Evolutionary conservation across 2,113 vertebrate species (phyloP), one percentile per base, ranked within the genome.

Genomic region (Condylura cristata): DNA sequence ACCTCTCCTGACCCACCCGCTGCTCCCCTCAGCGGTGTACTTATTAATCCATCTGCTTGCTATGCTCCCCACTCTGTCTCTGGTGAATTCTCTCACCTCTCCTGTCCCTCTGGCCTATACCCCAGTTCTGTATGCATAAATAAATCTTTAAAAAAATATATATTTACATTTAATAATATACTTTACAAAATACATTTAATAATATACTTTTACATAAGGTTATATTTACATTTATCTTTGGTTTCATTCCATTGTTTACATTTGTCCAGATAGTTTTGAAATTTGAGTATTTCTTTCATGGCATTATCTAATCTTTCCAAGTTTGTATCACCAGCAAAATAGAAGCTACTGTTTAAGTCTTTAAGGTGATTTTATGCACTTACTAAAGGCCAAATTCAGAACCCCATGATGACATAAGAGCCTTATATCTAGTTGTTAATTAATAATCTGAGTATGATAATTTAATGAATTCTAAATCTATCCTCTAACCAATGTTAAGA

Each of bases 231-330:
- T 75, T 63, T 91, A 82, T 72, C 13, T 39, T 71, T 91, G 60
- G 89, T 82, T 92, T 79, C n/a, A 88, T 79, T 91, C 51, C 18
- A 48, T 89, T 89, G 51, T 80, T 93, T 90, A 17, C 51, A 12
- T 84, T 26, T 95, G 46, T 90, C 78, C 46, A 84, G 44, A 58
- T 83, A 65, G 51, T 89, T 92, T 89, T 76, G 44, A 41, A 83
- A 51, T 91, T 89, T 28, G 0, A 51, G 68, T 53, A 79, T 82
- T 6, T 90, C 8, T 92, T 90, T 37, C 20, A 14, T 76, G 70
- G 9, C 78, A 48, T 86, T 86, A 76, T 39, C 32, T 80, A 41
- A 89, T 88, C 30, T 44, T 78, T 58, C 10, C 32, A 83, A 48
- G 53, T 68, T 95, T 80, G 11, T 75, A 70, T 76, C 46, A 82